Evolutionary conservation across 2,797 vertebrate genomes (phyloP).

Genomic region (Cossypha caffra): DNA sequence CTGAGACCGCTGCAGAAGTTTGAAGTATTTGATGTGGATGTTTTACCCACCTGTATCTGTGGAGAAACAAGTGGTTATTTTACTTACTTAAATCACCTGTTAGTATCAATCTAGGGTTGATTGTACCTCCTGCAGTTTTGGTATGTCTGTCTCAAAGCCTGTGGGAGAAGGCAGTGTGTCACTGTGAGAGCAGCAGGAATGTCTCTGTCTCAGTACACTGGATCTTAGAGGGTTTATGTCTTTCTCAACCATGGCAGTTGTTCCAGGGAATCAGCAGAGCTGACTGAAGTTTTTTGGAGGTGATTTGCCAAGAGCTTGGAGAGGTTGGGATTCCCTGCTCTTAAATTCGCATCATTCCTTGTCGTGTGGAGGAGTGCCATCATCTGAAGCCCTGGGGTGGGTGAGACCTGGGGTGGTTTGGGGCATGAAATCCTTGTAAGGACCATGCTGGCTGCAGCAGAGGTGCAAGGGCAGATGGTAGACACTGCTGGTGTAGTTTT

Average conservation of each 20-base stretch:
- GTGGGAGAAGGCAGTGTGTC: background rate
- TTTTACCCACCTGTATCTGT: background rate
- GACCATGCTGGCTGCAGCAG: accelerated
- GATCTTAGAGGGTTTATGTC: background rate
- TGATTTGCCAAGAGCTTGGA: background rate
- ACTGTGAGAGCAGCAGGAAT: background rate
- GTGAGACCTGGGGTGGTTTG: background rate
- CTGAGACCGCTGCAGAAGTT: background rate
- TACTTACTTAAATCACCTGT: background rate
- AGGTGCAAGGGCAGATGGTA: background rate
- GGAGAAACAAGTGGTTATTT: background rate
- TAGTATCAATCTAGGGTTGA: background rate
- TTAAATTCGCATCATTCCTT: accelerated
- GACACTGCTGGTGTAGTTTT: background rate
- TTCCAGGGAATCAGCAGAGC: background rate
- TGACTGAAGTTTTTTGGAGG: background rate
- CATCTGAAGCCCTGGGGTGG: background rate
- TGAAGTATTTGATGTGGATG: background rate
- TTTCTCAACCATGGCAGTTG: background rate
- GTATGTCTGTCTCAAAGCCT: background rate
- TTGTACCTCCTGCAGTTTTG: background rate
- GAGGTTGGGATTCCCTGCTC: background rate
- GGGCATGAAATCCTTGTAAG: background rate
- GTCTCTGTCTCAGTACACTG: background rate
- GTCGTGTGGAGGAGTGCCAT: background rate